These are phyloP conservation scores for Darevskia nairensis DNA, from an alignment of 2,797 vertebrate genomes.

Conservation along the genomic window DNA sequence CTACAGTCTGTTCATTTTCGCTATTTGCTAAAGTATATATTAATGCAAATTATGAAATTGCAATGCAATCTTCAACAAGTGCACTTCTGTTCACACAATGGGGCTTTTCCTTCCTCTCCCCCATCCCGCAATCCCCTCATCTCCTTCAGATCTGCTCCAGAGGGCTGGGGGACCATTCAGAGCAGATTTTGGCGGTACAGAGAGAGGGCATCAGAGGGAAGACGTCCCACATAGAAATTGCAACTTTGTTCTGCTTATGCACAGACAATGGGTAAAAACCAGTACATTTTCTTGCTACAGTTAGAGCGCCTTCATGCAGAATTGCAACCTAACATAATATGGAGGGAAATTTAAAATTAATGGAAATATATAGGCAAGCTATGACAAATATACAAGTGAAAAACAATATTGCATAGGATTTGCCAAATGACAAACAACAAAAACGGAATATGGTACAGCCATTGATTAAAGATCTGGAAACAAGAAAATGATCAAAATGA, in stretches of 20 bases:
- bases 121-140: no score
- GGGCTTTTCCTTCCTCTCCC: no score
- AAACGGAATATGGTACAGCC: not conserved
- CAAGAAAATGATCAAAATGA: not conserved
- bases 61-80: no score
- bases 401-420: not conserved
- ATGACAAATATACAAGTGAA: not conserved
- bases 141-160: no score
- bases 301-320: slow-evolving; percentile 12
- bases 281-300: not conserved
- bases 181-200: no score
- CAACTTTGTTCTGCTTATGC: no score
- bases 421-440: not conserved
- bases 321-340: not conserved
- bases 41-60: not conserved
- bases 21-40: not conserved
- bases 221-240: no score
- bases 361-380: not conserved
- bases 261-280: not conserved
- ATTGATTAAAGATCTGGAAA: not conserved
- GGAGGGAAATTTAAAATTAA: not conserved
- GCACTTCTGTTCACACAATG: no score
- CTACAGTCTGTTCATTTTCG: not conserved
- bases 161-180: no score
- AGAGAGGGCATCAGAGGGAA: no score